Base-by-base conservation (phyloP, 2,113 vertebrate genomes). In the Tyrannus savana region DNA sequence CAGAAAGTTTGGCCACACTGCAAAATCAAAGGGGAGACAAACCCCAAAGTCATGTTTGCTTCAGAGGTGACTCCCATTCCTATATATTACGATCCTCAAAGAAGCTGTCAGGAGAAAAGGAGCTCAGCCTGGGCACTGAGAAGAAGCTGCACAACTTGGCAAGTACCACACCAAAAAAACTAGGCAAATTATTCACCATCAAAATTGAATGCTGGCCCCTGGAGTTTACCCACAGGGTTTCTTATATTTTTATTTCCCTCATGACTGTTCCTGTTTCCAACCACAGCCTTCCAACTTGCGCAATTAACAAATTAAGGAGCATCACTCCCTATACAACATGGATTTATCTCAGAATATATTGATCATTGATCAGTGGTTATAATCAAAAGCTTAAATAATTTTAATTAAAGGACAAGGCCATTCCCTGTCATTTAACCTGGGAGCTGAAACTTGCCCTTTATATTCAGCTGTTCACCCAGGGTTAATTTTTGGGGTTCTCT, bases 281-380 rank as follows among this genome's bases (percentile, higher is more conserved):
- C 33, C 16, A 19, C 0, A 71, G 37, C 5, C 31, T 56, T 84
- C 33, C 16, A 58, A 17, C 5, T 66, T 0, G 0, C 18, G 22
- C 4, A 66, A 47, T 42, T 86, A 69, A 77, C 28, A 59, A 84
- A 62, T 35, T 16, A 39, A 35, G 41, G 37, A 78, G 24, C 22
- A 24, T 30, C 28, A 27, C 73, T 66, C 44, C 19, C 68, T 90
- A 41, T 5, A 15, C 9, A 93, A 71, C 41, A 78, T 1, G 23
- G 67, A 71, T 30, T 90, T 80, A 58, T 84, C 76, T 59, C 25
- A 15, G 69, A 86, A 55, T 16, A 5, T 4, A 83, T 41, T 41
- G 69, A 9, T 31, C 55, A 46, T 17, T 46, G 50, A 86, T 50
- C 50, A 71, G 21, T 33, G 8, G 16, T 50, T 71, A 55, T 28